phyloP scores from a whole-genome alignment of 2,797 vertebrate species.

The Cuniculus paca region DNA sequence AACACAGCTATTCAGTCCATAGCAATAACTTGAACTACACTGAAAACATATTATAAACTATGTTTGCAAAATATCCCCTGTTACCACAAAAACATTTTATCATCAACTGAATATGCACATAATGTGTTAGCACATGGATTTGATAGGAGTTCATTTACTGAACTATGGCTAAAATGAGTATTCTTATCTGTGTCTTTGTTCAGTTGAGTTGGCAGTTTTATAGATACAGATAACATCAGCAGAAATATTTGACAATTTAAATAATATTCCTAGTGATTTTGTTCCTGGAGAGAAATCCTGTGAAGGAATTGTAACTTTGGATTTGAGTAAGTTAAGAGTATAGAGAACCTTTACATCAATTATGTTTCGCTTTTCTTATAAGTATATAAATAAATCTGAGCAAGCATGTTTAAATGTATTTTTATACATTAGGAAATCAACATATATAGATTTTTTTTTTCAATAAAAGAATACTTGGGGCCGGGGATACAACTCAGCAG shows the following conservation, averaged over 20 bases:
- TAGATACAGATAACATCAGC: not conserved
- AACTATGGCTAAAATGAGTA: conserved; percentile 19
- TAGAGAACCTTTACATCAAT: not conserved
- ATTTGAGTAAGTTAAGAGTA: not conserved
- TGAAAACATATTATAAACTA: not conserved
- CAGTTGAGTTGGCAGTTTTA: not conserved
- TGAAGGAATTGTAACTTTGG: not conserved
- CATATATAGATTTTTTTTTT: not conserved
- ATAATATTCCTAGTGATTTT: not conserved
- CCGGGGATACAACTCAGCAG: too few relatives aligned
- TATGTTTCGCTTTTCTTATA: not conserved
- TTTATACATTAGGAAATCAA: conserved; percentile 49
- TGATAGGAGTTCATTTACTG: not conserved
- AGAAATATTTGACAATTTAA: not conserved
- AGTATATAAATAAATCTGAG: not conserved
- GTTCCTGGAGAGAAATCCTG: conserved; percentile 2
- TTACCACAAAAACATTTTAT: not conserved
- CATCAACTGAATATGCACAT: not conserved
- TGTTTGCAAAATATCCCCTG: not conserved
- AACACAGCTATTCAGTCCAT: not conserved
- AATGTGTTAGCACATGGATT: not conserved
- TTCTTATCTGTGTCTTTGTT: not conserved
- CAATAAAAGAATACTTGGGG: too few relatives aligned
- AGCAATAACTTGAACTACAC: not conserved
- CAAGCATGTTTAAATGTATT: not conserved